A percentile compares a stretch with the other conserved stretches of the same genome.
Evolutionary conservation across 2,113 vertebrate genomes (phyloP).

Genomic region (Xiphias gladius): DNA sequence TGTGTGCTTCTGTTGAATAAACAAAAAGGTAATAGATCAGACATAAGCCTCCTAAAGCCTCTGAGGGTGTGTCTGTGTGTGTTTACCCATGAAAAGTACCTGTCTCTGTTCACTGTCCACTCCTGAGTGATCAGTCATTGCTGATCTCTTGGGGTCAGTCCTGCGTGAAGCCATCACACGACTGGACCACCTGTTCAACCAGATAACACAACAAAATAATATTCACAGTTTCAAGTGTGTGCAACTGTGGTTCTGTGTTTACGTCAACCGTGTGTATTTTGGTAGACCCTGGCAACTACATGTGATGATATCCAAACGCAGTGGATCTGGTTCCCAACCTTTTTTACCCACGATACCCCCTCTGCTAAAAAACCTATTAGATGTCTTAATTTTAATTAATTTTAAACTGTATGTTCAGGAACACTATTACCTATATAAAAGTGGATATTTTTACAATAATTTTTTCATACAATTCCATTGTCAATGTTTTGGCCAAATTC

Average conservation of each 20-base stretch:
- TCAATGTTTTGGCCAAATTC: neutral
- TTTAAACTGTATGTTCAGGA: neutral
- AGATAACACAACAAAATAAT: slow-evolving; percentile 17
- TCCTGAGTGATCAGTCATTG: slow-evolving; percentile 81
- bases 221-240: neutral
- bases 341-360: too few relatives aligned
- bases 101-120: slow-evolving; percentile 91
- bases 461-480: too few relatives aligned
- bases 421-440: neutral
- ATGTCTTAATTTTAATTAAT: neutral
- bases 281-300: neutral
- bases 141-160: slow-evolving; percentile 87
- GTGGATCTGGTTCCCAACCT: neutral
- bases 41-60: fast-evolving
- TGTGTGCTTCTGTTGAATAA: slow-evolving; percentile 90
- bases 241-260: neutral
- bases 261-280: neutral
- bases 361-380: too few relatives aligned
- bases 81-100: slow-evolving; percentile 77
- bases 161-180: slow-evolving; percentile 89
- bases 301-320: neutral
- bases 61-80: neutral
- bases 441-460: neutral
- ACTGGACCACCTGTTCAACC: slow-evolving; percentile 89
- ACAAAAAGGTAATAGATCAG: slow-evolving; percentile 15